Percentiles rank a stretch among this genome's conserved stretches.
These are phyloP conservation scores for Drosophila pseudoananassae DNA, from an alignment of 1,140 invertebrate genomes.

Conservation along the genomic window DNA sequence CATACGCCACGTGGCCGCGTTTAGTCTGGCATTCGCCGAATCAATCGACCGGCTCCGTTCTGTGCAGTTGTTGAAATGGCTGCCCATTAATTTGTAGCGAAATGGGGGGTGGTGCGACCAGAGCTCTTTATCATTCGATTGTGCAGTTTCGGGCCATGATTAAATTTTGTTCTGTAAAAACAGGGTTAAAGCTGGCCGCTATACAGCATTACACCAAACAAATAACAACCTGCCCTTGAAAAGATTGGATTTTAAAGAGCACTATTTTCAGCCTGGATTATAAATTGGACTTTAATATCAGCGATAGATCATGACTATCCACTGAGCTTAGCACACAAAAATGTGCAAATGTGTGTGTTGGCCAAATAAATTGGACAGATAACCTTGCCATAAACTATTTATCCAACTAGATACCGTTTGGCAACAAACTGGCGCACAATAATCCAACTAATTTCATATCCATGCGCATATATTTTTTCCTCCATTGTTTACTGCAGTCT, in stretches of 20 bases:
- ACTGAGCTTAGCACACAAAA: background rate
- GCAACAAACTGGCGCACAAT: background rate
- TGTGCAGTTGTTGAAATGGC: constrained; percentile 57
- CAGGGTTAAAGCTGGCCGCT: background rate
- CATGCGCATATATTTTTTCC: constrained; percentile 2
- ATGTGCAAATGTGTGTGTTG: constrained; percentile 8
- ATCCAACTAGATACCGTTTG: constrained; percentile 8
- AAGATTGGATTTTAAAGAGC: no score
- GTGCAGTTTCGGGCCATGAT: constrained; percentile 2
- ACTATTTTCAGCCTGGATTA: background rate
- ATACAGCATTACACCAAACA: background rate
- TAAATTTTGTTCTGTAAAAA: background rate
- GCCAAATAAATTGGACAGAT: constrained; percentile 18
- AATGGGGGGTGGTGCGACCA: background rate
- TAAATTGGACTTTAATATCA: constrained; percentile 15
- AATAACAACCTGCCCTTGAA: no score
- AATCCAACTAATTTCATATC: constrained; percentile 39
- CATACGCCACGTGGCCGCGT: constrained; percentile 62
- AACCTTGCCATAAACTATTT: constrained; percentile 40
- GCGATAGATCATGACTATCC: background rate
- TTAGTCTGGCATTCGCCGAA: constrained; percentile 39
- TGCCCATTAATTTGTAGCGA: constrained; percentile 68
- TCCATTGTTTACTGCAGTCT: constrained; percentile 15
- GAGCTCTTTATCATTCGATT: constrained; percentile 32
- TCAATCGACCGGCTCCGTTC: constrained; percentile 33